Conservation (phyloP, 2,888 invertebrate genomes). For the Acanthosepion lycidas region DNA sequence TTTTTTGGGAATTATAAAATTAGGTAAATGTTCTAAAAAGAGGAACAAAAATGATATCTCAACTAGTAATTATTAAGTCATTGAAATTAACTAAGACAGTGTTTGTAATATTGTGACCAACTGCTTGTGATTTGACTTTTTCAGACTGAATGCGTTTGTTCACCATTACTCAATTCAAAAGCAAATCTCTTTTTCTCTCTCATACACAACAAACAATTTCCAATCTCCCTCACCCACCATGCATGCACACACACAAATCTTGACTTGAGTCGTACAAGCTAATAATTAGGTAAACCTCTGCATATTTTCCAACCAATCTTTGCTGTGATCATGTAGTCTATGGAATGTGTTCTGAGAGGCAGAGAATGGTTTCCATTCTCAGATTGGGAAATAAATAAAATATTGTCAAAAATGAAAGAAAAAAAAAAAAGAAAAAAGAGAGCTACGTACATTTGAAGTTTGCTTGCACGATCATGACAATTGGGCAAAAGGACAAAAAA, state of each 20-base stretch:
- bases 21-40: no score
- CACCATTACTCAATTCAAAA: neutral
- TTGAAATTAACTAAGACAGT: neutral
- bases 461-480: neutral
- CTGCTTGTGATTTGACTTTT: neutral
- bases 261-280: slow-evolving; percentile 37
- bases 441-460: neutral
- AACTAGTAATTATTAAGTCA: neutral
- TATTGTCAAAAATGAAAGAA: neutral
- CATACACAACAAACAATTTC: neutral
- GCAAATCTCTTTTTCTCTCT: neutral
- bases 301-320: neutral
- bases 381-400: neutral
- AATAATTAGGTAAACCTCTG: slow-evolving; percentile 36
- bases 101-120: neutral
- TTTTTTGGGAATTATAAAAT: no score
- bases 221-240: neutral
- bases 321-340: slow-evolving; percentile 41
- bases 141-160: neutral
- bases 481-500: neutral
- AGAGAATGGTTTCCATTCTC: neutral
- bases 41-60: no score
- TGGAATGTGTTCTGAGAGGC: neutral
- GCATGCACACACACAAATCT: slow-evolving; percentile 24
- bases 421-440: neutral